These are phyloP conservation scores for Onthophagus sagittarius DNA, from an alignment of 2,888 invertebrate genomes.

Conservation along the genomic window DNA sequence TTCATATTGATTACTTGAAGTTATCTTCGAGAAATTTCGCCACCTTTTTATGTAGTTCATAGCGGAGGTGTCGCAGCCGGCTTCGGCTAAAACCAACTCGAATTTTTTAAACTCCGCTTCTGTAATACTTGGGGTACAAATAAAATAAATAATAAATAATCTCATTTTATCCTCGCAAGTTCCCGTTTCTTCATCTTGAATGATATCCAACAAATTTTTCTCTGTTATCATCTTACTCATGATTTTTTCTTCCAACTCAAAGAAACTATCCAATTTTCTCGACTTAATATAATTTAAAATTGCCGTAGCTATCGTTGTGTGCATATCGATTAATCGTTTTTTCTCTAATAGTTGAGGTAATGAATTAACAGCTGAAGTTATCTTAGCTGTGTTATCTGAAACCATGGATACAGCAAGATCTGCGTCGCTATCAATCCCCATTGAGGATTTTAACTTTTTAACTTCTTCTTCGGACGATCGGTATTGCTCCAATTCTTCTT, in stretches of 20 bases:
- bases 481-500: conserved; percentile 95
- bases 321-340: conserved; percentile 97
- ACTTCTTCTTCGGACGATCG: conserved; percentile 91
- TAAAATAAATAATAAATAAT: conserved; percentile 87
- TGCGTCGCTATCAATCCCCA: conserved; percentile 88
- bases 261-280: conserved; percentile 90
- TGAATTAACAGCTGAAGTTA: conserved; percentile 93
- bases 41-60: conserved; percentile 88
- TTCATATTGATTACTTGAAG: conserved; percentile 77
- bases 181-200: conserved; percentile 83
- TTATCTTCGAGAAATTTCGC: conserved; percentile 81
- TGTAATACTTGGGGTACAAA: conserved; percentile 76
- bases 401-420: conserved; percentile 85
- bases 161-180: conserved; percentile 89
- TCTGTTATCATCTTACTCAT: conserved; percentile 84
- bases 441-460: conserved; percentile 86
- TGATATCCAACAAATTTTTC: conserved; percentile 81
- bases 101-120: conserved; percentile 83
- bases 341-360: conserved; percentile 95
- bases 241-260: conserved; percentile 97
- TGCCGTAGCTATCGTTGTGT: conserved; percentile 95
- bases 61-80: conserved; percentile 82
- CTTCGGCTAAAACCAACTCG: conserved; percentile 69
- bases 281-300: conserved; percentile 82
- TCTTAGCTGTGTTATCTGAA: conserved; percentile 86